Base-by-base conservation (phyloP, 2,113 vertebrate genomes). In the Solea senegalensis region DNA sequence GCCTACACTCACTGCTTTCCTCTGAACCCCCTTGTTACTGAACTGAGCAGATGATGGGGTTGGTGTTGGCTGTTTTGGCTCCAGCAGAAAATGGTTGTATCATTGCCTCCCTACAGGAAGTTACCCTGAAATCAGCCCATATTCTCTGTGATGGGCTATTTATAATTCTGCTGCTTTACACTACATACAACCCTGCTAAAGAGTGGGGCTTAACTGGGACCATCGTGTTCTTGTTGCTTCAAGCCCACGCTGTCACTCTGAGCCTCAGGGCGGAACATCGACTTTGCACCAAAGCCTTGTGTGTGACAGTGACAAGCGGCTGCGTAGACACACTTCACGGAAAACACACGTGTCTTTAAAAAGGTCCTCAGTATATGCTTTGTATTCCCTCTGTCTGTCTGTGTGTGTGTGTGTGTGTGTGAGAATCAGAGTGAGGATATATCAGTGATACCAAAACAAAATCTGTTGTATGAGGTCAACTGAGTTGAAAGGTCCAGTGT, bases 231-330 rank as follows among this genome's bases (percentile, higher is more conserved):
- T 54, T 39, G 40, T 54, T 39, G 40, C 64, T 77, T 65, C 39
- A 78, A 78, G 16, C 70, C 81, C 72, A 68, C 85, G 63, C 71
- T 76, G 70, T 76, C 84, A 78, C 62, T 73, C 46, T 40, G 59
- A 48, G 75, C 80, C 65, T 71, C 58, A 53, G 65, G 80, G 63
- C 57, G 50, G 55, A 70, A 67, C 69, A 61, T 78, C 49, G 53
- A 66, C 77, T 86, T 85, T 82, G 69, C 71, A 69, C 57, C 62
- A 81, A 65, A 84, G 61, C 61, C 69, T 72, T 62, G 51, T 77
- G 72, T 82, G 71, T 80, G 72, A 81, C 69, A 84, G 64, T 74
- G 76, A 74, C 75, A 76, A 77, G 58, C 54, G 40, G 73, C 72
- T 75, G 46, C 49, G 50, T 45, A 63, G 69, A 81, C 69, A 82